Base-by-base conservation (phyloP, 2,797 vertebrate species). In the Gymnoscopelus microlampas region DNA sequence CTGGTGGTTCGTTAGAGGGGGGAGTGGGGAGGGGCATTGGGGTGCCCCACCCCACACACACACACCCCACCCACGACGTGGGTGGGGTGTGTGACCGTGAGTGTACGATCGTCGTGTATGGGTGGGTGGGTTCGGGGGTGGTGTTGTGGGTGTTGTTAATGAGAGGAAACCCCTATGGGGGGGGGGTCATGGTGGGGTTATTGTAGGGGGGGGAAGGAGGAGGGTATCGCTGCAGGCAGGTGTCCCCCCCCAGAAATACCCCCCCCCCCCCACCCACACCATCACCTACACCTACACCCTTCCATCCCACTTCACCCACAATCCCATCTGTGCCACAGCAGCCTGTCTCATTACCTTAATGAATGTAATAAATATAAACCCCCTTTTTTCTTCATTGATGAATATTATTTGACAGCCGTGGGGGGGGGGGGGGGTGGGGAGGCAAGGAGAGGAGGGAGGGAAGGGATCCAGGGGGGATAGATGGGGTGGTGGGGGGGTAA, bases 261-360 rank as follows among this genome's bases (percentile, higher is more conserved):
- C 55, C 13, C 47, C 53, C 60, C 10, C 4, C 26, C 32, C 60
- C 10, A 1, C 26, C 32, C 12, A 9, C 7, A 9, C 50, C 3
- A 60, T 74, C 65, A 9, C 54, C 51, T 10, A 8, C 49, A 44
- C 49, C 51, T 47, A 58, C 70, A 65, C 44, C 51, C 66, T 67
- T 66, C 66, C 70, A 74, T 87, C 76, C 83, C 78, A 75, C 79
- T 62, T 81, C 76, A 74, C 80, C 80, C 61, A 77, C 80, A 76
- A 85, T 87, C 87, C 86, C 85, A 89, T 90, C 89, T 91, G 89
- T 80, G 88, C 69, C 84, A 83, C 88, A 83, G 89, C 93, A 84
- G 89, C 93, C 84, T 82, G 90, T 92, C 90, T 89, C 87, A 89
- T 90, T 87, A 83, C 81, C 80, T 79, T 92, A 94, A 93, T 93